Conservation (phyloP, 2,888 invertebrate genomes). For the Diloba caeruleocephala region DNA sequence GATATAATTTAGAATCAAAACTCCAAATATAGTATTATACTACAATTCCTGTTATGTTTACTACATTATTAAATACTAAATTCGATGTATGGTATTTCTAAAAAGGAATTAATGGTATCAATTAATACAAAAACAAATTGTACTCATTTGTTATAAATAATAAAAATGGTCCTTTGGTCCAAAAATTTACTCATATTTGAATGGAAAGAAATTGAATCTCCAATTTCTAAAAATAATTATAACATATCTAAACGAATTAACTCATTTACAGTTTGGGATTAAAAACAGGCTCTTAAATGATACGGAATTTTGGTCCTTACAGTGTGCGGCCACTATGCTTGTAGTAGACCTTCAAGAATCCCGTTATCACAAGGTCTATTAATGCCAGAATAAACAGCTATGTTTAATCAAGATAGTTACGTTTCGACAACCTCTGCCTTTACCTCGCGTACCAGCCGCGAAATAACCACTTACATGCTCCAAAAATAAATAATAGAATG, state of each 20-base stretch:
- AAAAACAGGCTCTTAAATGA: constrained; percentile 1
- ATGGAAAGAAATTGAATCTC: no score
- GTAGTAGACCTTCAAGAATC: constrained; percentile 41
- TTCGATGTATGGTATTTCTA: no score
- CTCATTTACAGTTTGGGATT: no score
- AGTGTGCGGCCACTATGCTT: constrained; percentile 39
- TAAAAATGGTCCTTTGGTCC: neutral
- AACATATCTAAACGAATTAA: no score
- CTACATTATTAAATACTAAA: no score
- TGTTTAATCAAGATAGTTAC: constrained; percentile 45
- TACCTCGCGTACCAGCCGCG: constrained; percentile 36
- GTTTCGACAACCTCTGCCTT: constrained; percentile 24
- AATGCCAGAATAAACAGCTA: constrained; percentile 28
- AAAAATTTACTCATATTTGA: neutral
- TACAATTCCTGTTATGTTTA: no score
- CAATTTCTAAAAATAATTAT: no score
- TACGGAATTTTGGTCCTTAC: constrained; percentile 6
- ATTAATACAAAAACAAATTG: no score
- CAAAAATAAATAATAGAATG: constrained; percentile 30
- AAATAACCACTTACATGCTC: constrained; percentile 14
- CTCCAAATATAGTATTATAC: no score
- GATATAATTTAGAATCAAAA: no score
- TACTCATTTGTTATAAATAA: neutral
- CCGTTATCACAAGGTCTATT: constrained; percentile 39
- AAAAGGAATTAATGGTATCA: no score